phyloP scores from a whole-genome alignment of 2,113 vertebrate species.

The Oxyura jamaicensis region DNA sequence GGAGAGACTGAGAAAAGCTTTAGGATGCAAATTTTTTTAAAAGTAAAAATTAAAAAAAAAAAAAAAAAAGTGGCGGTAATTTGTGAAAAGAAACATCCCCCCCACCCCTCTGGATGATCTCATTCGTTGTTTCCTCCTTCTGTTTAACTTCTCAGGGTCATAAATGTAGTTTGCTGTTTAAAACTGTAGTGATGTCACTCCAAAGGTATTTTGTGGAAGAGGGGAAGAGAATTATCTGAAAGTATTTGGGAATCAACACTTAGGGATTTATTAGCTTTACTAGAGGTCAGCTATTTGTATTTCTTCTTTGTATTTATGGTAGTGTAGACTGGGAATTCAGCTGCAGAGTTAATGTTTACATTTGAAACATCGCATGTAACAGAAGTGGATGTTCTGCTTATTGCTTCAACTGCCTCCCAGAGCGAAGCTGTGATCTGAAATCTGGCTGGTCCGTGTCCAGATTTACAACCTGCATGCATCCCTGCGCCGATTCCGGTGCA shows the following conservation, averaged over 20 bases:
- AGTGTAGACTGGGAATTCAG: constrained; percentile 55
- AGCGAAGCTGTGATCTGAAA: constrained; percentile 41
- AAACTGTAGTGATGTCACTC: constrained; percentile 51
- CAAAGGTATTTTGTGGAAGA: constrained; percentile 56
- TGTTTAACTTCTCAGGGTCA: constrained; percentile 76
- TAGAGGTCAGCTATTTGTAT: constrained; percentile 45
- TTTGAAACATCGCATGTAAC: constrained; percentile 25
- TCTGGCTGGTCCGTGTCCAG: not conserved
- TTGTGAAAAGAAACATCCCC: constrained; percentile 78
- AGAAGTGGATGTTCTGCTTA: constrained; percentile 23
- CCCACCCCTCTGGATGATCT: constrained; percentile 49
- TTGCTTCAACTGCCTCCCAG: constrained; percentile 45
- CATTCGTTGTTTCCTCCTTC: constrained; percentile 77
- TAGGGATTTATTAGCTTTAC: constrained; percentile 48
- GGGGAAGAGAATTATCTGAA: constrained; percentile 18
- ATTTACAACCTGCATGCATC: constrained; percentile 19
- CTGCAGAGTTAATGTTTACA: constrained; percentile 62
- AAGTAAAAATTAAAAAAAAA: constrained; percentile 50
- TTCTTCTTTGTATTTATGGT: constrained; percentile 33
- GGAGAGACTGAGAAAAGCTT: constrained; percentile 76
- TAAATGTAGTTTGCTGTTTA: constrained; percentile 71
- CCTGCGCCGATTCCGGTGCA: not conserved
- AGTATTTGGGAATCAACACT: constrained; percentile 63
- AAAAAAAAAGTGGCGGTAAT: constrained; percentile 63
- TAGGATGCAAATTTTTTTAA: constrained; percentile 78